Conservation (phyloP, 53 echinoderm and acorn worm species). For the Holothuria scabra region DNA sequence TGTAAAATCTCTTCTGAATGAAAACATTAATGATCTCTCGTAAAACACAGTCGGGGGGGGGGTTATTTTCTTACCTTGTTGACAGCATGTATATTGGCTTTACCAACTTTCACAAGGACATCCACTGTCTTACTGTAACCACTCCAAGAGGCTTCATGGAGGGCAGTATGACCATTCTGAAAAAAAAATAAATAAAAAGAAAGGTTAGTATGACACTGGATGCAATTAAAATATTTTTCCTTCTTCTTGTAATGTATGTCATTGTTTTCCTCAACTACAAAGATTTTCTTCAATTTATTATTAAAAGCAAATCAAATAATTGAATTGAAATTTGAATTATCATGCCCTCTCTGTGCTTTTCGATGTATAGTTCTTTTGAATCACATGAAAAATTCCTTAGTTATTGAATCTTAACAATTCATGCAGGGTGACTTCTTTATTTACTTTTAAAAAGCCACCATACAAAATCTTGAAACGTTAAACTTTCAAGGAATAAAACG, state of each 20-base stretch:
- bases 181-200: background rate
- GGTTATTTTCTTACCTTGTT: constrained; percentile 69
- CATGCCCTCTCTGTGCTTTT: no score
- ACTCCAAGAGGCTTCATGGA: constrained; percentile 90
- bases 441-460: no score
- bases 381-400: background rate
- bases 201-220: background rate
- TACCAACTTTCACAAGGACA: constrained; percentile 77
- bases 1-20: no score
- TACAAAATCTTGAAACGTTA: background rate
- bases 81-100: constrained; percentile 77
- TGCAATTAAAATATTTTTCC: no score
- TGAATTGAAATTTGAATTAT: no score
- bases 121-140: constrained; percentile 78
- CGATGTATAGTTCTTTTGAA: background rate
- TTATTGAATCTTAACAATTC: background rate
- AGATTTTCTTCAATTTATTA: no score
- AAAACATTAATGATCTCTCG: background rate
- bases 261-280: no score
- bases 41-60: background rate
- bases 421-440: no score
- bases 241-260: no score
- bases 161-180: constrained; percentile 92
- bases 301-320: no score
- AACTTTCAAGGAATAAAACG: background rate